Base-by-base conservation (phyloP, 2,888 invertebrate genomes). In the Papilio elwesi region DNA sequence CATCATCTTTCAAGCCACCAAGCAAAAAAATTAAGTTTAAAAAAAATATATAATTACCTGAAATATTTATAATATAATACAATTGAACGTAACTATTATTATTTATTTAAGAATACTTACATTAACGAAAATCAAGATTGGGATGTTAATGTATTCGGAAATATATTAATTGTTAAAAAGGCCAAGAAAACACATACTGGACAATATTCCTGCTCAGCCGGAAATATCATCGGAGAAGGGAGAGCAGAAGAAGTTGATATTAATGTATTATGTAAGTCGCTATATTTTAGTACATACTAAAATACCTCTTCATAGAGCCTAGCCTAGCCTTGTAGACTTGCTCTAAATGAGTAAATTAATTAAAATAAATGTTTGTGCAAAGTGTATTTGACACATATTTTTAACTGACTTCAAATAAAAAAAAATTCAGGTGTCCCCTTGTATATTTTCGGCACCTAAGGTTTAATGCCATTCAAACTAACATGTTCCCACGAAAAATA, bases 121-220 rank as follows among this genome's bases (percentile, higher is more conserved):
- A 91, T 93, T 78, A 83, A 77, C 36, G 72, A 89, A 0, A 87
- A 86, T 0, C 84, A 84, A 12, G 84, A 87, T 53, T 92, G 92
- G 91, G 91, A 91, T 0, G 85, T 83, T 12, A 81, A 83, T 0
- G 85, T 85, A 0, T 77, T 82, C 0, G 85, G 87, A 0, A 80
- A 82, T 6, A 80, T 78, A 43, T 80, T 93, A 62, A 68, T 83
- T 8, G 79, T 92, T 7, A 88, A 90, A 52, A 91, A 93, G 69
- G 81, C 85, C 8, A 86, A 85, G n/a, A 80, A 91, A 0, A 79
- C 78, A 2, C 91, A 90, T 76, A 84, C 90, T 0, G 93, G 93
- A 0, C 80, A 83, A 9, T 93, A 93, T 83, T 84, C 91, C 10
- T 93, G 93, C 77, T 85, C 89, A 1, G 93, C 93, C 0, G 77